Conservation (phyloP, 2,113 vertebrate genomes). For the Barnardius zonarius region DNA sequence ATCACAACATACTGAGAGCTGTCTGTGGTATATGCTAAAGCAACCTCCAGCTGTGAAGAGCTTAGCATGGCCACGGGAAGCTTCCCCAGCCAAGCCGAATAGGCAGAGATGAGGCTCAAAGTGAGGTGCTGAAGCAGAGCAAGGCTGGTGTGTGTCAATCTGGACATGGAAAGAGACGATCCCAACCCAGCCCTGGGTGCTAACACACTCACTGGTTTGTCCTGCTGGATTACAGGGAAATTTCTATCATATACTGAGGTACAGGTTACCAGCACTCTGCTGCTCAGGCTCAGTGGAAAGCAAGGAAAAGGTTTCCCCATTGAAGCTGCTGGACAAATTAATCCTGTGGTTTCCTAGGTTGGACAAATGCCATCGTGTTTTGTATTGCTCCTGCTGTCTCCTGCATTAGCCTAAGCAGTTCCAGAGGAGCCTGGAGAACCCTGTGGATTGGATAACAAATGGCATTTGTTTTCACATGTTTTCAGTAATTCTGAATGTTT, state of each 20-base stretch:
- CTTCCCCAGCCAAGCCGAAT: neutral
- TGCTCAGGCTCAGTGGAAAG: neutral
- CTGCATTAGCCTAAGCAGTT: neutral
- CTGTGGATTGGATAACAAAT: neutral
- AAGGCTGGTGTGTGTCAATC: neutral
- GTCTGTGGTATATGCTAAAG: constrained; percentile 25
- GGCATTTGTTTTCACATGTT: neutral
- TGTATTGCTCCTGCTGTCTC: neutral
- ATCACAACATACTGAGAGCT: constrained; percentile 30
- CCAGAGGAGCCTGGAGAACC: neutral
- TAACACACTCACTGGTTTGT: neutral
- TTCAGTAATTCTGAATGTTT: neutral
- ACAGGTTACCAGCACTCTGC: neutral
- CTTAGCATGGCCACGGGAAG: neutral
- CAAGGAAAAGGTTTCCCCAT: neutral
- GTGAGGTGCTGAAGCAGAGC: neutral
- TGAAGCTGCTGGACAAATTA: neutral
- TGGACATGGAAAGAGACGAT: neutral
- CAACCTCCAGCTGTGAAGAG: constrained; percentile 22
- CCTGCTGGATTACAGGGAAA: neutral
- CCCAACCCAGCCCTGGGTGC: neutral
- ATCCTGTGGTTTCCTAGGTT: neutral
- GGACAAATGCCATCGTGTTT: neutral
- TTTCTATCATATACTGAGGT: neutral
- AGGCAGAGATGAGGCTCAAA: neutral